Percentiles rank a stretch among this genome's conserved stretches.
Conservation (phyloP, 2,113 vertebrate species). For the Salvelinus alpinus region DNA sequence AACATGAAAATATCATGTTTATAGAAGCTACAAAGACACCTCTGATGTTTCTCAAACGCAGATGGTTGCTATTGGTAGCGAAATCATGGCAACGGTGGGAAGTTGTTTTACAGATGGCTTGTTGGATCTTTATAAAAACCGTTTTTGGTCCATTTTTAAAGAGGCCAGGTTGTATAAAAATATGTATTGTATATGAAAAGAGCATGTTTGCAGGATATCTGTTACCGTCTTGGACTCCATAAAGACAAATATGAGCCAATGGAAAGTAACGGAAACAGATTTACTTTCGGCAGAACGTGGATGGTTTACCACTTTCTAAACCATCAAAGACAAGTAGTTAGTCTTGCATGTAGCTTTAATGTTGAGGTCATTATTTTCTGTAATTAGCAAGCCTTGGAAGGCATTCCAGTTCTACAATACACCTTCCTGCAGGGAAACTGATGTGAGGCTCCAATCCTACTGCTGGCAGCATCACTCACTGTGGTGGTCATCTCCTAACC, state of each 20-base stretch:
- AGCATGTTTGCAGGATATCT: not conserved
- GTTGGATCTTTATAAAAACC: not conserved
- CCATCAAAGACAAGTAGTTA: not conserved
- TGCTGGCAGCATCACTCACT: constrained; percentile 7
- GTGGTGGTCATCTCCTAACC: constrained; percentile 10
- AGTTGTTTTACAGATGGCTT: constrained; percentile 28
- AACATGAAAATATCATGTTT: constrained; percentile 42
- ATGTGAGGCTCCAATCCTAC: not conserved
- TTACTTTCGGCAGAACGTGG: no score
- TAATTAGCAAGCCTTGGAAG: not conserved
- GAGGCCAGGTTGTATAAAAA: not conserved
- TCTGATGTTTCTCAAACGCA: constrained; percentile 51
- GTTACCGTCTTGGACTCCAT: not conserved
- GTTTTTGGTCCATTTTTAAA: constrained; percentile 10
- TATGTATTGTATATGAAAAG: constrained; percentile 4
- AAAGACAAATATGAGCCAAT: not conserved
- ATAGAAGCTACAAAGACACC: constrained; percentile 32
- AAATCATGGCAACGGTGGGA: constrained; percentile 19
- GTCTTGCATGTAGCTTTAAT: not conserved
- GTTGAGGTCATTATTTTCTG: not conserved
- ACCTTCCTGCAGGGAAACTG: not conserved
- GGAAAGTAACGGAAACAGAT: no score
- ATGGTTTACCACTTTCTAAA: not conserved
- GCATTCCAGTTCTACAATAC: not conserved
- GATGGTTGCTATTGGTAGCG: constrained; percentile 54